These are phyloP conservation scores for Congeria kusceri DNA, from an alignment of 2,888 invertebrate genomes.

Conservation along the genomic window DNA sequence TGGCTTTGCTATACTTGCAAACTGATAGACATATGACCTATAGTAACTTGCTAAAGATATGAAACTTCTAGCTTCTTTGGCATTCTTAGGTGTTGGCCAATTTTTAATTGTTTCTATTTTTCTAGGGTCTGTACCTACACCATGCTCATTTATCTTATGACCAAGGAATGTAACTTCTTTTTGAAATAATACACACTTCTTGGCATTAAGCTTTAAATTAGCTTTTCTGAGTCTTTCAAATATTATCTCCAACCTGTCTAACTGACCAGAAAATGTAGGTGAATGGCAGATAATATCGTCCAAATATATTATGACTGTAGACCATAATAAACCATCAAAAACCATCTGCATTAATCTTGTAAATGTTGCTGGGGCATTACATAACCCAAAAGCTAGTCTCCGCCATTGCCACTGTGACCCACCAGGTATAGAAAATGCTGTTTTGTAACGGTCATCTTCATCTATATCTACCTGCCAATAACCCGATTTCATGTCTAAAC, in stretches of 20 bases:
- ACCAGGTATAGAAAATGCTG: constrained; percentile 51
- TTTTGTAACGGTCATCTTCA: constrained; percentile 37
- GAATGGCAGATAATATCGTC: constrained; percentile 47
- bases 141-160: constrained; percentile 30
- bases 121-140: constrained; percentile 34
- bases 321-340: constrained; percentile 48
- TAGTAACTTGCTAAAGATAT: constrained; percentile 50
- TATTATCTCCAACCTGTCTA: constrained; percentile 34
- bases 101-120: constrained; percentile 15
- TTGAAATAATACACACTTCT: constrained; percentile 45
- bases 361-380: too few relatives aligned
- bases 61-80: constrained; percentile 41
- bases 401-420: constrained; percentile 53
- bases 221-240: constrained; percentile 38
- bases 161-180: constrained; percentile 40
- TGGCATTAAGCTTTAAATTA: constrained; percentile 43
- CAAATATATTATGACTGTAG: constrained; percentile 41
- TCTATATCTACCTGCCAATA: constrained; percentile 57
- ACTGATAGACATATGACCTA: constrained; percentile 39
- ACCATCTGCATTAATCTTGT: constrained; percentile 51
- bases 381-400: constrained; percentile 58
- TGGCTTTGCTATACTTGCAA: constrained; percentile 33
- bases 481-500: constrained; percentile 54
- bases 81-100: constrained; percentile 46
- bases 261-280: constrained; percentile 34